Percentiles rank a stretch among this genome's conserved stretches.
Evolutionary conservation across 2,797 vertebrate genomes (phyloP).

Genomic region (Acipenser transmontanus): DNA sequence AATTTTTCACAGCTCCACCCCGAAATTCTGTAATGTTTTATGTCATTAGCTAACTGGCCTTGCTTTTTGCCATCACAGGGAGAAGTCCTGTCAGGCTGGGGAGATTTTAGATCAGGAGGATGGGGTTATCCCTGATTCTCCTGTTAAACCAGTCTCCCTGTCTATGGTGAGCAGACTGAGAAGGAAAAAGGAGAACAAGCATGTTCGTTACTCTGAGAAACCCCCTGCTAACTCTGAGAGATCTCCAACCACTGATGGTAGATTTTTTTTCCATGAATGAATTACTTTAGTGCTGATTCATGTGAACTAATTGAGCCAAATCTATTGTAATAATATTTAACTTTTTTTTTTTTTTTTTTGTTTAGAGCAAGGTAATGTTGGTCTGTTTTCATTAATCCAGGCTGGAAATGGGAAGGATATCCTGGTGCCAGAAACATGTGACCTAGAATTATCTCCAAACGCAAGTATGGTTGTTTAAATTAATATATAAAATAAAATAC

Average conservation of each 20-base stretch:
- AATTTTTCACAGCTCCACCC: no score
- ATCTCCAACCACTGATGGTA: conserved; percentile 40
- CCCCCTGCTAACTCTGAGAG: conserved; percentile 36
- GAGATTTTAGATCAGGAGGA: conserved; percentile 60
- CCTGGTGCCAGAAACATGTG: no score
- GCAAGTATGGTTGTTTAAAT: no score
- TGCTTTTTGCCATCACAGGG: conserved; percentile 27
- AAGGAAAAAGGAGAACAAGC: conserved; percentile 60
- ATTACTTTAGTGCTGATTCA: no score
- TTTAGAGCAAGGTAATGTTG: no score
- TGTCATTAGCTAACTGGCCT: neutral
- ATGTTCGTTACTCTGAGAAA: conserved; percentile 71
- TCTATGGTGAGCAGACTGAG: conserved; percentile 69
- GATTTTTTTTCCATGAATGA: conserved; percentile 7
- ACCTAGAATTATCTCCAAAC: no score
- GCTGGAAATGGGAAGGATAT: no score
- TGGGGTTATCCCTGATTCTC: conserved; percentile 83
- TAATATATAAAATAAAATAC: no score
- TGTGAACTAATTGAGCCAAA: no score
- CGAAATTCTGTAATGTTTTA: neutral
- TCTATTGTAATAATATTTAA: no score
- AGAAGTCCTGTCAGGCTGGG: conserved; percentile 34
- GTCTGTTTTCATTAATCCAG: no score
- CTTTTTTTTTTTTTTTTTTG: no score
- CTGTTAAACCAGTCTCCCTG: conserved; percentile 62